These are phyloP conservation scores for Orthochromis indermauri DNA, from an alignment of 2,113 vertebrate species.

Conservation along the genomic window DNA sequence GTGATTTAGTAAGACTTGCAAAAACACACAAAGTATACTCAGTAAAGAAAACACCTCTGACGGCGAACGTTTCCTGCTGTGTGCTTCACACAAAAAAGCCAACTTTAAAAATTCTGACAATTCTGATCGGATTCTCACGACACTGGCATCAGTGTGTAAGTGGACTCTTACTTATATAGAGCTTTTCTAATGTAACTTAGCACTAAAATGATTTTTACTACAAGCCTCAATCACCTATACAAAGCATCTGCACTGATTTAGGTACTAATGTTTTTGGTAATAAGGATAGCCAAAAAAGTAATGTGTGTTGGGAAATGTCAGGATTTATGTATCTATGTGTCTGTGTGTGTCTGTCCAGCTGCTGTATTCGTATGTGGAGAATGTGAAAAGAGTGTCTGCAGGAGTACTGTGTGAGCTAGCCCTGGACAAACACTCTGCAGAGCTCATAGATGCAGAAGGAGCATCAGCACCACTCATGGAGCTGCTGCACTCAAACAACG, in stretches of 20 bases:
- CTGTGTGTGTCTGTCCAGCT: constrained; percentile 65
- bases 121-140: not conserved
- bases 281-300: not conserved
- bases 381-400: constrained; percentile 91
- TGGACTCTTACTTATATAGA: not conserved
- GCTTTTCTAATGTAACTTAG: not conserved
- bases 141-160: not conserved
- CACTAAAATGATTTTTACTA: not conserved
- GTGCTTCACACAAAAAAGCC: not conserved
- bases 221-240: not conserved
- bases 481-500: constrained; percentile 91
- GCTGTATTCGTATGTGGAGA: constrained; percentile 93
- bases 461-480: constrained; percentile 91
- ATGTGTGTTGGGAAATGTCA: not conserved
- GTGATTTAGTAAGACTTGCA: not conserved
- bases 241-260: not conserved
- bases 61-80: not conserved
- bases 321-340: not conserved
- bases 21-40: not conserved
- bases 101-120: not conserved
- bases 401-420: constrained; percentile 93
- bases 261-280: not conserved
- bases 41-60: not conserved
- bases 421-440: constrained; percentile 87
- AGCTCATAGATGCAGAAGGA: constrained; percentile 86